Evolutionary conservation across 2,113 vertebrate species (phyloP), one percentile per base, ranked within the genome.

Genomic region (Melanocharis versteri): DNA sequence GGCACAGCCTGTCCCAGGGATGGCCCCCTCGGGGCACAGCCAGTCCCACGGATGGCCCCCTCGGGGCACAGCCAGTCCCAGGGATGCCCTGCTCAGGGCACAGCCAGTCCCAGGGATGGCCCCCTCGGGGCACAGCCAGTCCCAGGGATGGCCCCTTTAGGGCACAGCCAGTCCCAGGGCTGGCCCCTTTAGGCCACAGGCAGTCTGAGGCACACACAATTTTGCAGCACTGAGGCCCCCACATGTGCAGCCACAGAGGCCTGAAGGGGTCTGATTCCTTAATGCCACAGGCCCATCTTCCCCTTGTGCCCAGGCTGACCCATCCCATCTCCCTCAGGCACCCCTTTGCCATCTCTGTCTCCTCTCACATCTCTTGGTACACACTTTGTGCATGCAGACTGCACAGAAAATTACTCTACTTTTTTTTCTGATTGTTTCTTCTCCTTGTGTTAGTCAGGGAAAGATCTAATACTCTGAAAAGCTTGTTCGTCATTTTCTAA

Each of bases 241-340:
- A 4, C 39, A 10, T 8, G 13, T 16, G 39, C 45, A 56, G 33
- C 35, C 72, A 26, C 9, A 5, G 23, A 3, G 7, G 24, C 16
- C 19, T 6, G 13, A 40, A 15, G 9, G 7, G 3, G 1, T 24
- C n/a, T 15, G 24, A 10, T 21, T 83, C 18, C 5, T 2, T 20
- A 18, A 4, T 51, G 8, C 21, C 2, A 0, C 4, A 16, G 23
- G 17, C 15, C 2, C 1, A 0, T 27, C 19, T 28, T 1, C 14
- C 8, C 17, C 10, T 57, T 1, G 2, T 37, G 35, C 42, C 44
- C 45, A 15, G 42, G 15, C 30, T 2, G 1, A 18, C 10, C n/a
- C 2, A 0, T 14, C 10, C 23, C 27, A 33, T 27, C 13, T 39
- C 1, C 26, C 33, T 21, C 26, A 60, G 50, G 6, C 26, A 28